Conservation (phyloP, 2,888 invertebrate genomes). For the Pseudolycoriella hygida region DNA sequence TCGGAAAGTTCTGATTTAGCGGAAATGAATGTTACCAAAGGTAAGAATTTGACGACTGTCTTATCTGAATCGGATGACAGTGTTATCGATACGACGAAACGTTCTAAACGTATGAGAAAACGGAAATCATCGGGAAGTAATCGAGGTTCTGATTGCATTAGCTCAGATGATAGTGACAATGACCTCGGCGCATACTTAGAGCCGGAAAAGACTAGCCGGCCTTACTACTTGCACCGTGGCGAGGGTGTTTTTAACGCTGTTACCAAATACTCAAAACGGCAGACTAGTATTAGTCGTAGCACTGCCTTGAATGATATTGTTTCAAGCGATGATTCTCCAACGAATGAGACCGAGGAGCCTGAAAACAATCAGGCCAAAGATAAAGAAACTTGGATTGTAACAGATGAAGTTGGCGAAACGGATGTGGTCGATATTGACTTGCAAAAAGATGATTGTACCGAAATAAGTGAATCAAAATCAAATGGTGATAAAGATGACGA, state of each 20-base stretch:
- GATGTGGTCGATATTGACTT: neutral
- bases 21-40: conserved; percentile 22
- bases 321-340: conserved; percentile 2
- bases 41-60: neutral
- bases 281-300: conserved; percentile 13
- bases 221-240: neutral
- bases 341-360: neutral
- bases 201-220: neutral
- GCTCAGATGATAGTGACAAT: conserved; percentile 11
- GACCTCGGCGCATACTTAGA: conserved; percentile 7
- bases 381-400: conserved; percentile 1
- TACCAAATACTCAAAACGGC: conserved; percentile 12
- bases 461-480: neutral
- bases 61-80: conserved; percentile 8
- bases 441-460: neutral
- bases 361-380: neutral
- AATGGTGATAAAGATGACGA: neutral
- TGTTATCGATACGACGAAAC: conserved; percentile 1
- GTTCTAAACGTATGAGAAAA: conserved; percentile 21
- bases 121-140: conserved; percentile 21
- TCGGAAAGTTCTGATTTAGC: conserved; percentile 36
- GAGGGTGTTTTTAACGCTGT: neutral
- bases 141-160: conserved; percentile 16
- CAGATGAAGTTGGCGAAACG: conserved; percentile 2
- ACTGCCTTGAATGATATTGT: neutral